Percentiles rank a stretch among this genome's conserved stretches.
These are phyloP conservation scores for Morus bassanus DNA, from an alignment of 2,797 vertebrate genomes.

Conservation along the genomic window DNA sequence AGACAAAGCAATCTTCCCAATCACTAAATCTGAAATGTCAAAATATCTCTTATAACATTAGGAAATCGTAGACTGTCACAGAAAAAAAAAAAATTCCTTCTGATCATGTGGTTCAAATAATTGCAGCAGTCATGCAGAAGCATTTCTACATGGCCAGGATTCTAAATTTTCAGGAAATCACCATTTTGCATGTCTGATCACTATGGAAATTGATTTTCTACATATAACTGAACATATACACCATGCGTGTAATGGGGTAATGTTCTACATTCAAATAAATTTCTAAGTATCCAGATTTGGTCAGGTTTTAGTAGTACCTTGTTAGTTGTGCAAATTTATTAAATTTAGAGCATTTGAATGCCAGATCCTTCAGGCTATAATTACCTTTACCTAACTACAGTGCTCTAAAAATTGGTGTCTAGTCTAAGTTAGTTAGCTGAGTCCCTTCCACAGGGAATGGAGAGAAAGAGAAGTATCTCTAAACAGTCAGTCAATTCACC, in stretches of 20 bases:
- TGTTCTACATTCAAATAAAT: neutral
- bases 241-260: neutral
- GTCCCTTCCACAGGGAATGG: neutral
- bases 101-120: constrained; percentile 40
- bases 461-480: neutral
- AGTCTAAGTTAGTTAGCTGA: neutral
- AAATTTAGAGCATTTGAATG: neutral
- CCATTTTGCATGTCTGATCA: constrained; percentile 42
- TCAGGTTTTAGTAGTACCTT: neutral
- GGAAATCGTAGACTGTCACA: neutral
- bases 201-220: constrained; percentile 63
- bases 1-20: neutral
- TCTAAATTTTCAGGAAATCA: constrained; percentile 57
- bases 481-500: neutral
- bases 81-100: neutral
- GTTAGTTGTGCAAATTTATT: neutral
- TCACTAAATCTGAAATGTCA: neutral
- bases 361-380: neutral
- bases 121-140: constrained; percentile 4
- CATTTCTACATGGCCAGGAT: constrained; percentile 23
- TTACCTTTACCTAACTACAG: neutral
- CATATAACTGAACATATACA: neutral
- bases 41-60: neutral
- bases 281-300: neutral
- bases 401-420: neutral